Percentiles rank a stretch among this genome's conserved stretches.
Conservation (phyloP, 2,888 invertebrate genomes). For the Mythimna lalbum region DNA sequence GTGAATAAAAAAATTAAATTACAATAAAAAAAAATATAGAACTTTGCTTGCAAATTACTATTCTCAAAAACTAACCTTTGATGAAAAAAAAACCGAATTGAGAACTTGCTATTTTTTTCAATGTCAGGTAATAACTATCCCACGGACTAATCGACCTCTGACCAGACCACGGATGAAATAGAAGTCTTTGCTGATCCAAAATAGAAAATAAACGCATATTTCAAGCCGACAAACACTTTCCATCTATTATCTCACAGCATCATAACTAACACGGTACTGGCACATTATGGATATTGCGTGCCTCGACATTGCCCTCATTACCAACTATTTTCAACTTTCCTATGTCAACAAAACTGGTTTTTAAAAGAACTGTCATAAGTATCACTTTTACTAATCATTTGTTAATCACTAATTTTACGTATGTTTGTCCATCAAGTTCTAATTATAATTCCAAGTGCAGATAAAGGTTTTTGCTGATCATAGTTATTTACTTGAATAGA, state of each 20-base stretch:
- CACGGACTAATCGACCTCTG: constrained; percentile 15
- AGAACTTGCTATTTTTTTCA: neutral
- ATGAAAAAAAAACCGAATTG: no score
- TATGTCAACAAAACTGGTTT: constrained; percentile 39
- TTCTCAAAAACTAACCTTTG: no score
- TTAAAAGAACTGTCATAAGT: constrained; percentile 12
- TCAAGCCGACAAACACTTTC: constrained; percentile 41
- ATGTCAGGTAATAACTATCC: neutral
- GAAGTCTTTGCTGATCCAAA: neutral
- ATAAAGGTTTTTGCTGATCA: neutral
- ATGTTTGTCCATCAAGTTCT: neutral
- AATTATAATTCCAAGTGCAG: neutral
- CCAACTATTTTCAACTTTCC: constrained; percentile 54
- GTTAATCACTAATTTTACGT: no score
- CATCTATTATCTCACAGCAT: constrained; percentile 49
- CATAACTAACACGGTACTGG: constrained; percentile 16
- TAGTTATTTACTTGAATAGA: neutral
- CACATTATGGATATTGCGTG: constrained; percentile 35
- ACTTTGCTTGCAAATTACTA: no score
- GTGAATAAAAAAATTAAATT: no score
- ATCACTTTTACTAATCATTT: constrained; percentile 39
- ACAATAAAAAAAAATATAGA: no score
- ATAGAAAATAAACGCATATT: constrained; percentile 11
- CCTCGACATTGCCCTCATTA: constrained; percentile 50
- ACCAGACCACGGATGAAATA: neutral